Base-by-base conservation (phyloP, 2,797 vertebrate genomes). In the Enteromius trimaculatus region DNA sequence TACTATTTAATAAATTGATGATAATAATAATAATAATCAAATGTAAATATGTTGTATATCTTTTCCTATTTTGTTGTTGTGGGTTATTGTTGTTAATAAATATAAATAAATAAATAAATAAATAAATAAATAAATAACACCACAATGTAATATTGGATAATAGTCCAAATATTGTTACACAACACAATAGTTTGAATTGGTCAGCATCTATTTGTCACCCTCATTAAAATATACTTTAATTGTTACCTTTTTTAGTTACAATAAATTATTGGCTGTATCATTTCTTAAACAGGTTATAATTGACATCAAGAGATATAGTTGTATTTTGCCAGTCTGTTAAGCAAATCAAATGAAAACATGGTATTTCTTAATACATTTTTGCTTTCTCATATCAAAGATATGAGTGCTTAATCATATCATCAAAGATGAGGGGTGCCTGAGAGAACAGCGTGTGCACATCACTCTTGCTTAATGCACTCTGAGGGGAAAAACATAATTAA, bases 401-500 rank as follows among this genome's bases (percentile, higher is more conserved):
- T 34, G 29, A 34, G 1, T 14, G 7, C 74, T 26, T 60, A 26
- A 76, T 76, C 51, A 39, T 58, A 76, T 76, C 72, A 76, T 76
- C 31, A 76, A 58, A 34, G n/a, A 76, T 58, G 34, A 23, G 72
- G 31, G 72, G 7, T 58, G 53, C 72, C 53, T 58, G 21, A 60
- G 53, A 60, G 74, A 76, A 76, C 13, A 39, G 34, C 7, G 21
- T 60, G 74, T 39, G 34, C 53, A 74, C 34, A 60, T 76, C 34
- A 76, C 13, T 26, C 74, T 79, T 23, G 26, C 14, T 44, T 69
- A 78, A 78, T 78, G 26, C 42, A 65, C 42, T n/a, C 42, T 76
- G 53, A 76, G 34, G 8, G 29, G 9, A 17, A 60, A 42, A 42
- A 26, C 13, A 60, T 76, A 60, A 76, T 76, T 76, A 76, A 42